Evolutionary conservation across 2,797 vertebrate species (phyloP), one percentile per base, ranked within the genome.

Genomic region (Florisuga fusca): DNA sequence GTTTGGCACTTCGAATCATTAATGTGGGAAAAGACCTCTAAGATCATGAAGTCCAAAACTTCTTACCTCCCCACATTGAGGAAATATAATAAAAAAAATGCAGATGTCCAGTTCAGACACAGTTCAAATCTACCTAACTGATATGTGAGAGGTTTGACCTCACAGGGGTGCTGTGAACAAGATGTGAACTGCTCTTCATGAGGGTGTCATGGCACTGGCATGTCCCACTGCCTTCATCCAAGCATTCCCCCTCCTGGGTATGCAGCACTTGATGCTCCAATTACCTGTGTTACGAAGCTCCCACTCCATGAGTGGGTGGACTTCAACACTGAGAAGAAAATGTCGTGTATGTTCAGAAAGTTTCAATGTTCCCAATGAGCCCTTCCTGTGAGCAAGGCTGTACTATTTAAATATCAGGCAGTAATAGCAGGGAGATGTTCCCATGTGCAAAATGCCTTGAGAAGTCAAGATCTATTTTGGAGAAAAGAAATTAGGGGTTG

Each of bases 401-500:
- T 61, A 25, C 74, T 79, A 57, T 87, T 95, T 84, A 69, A 95
- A 87, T 41, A 94, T 33, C 90, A 96, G 93, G 87, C 92, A 93
- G 83, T 96, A 96, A 95, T 79, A 94, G 88, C 1, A 89, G 90
- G 83, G 92, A 95, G 71, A 71, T 89, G 63, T 95, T 92, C 88
- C 79, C 81, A 38, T 84, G 88, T 84, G 86, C 93, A 90, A 96
- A 96, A 96, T 94, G 90, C 77, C 94, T 94, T 1, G 0, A 86
- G 79, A 75, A 96, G 90, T 95, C 91, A 93, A 67, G 88, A 48
- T 89, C 92, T 96, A 96, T 95, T 96, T 90, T 79, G 62, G 85
- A 94, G 61, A 18, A 55, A 84, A 93, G 77, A 96, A 96, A 96
- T 95, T 95, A 95, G 8, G 71, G 94, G 95, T 95, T 96, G 91